phyloP scores from a whole-genome alignment of 2,113 vertebrate species.

The Thryonomys swinderianus region DNA sequence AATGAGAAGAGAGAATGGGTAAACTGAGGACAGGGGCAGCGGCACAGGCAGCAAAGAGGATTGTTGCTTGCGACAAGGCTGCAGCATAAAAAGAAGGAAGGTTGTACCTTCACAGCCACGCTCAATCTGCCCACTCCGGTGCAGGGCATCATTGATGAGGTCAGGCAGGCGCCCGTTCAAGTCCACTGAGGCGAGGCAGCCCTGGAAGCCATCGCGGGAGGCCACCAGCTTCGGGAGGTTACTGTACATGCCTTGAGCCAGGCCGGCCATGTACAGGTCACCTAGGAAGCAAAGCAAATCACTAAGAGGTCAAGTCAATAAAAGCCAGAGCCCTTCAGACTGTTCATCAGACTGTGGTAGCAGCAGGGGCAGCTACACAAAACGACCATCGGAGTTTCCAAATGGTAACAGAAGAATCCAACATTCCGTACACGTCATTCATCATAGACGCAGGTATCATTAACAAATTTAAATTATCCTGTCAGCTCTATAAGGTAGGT shows the following conservation, averaged over 20 bases:
- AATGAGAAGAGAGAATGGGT: conserved; percentile 70
- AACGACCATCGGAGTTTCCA: not conserved
- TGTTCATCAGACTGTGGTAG: not conserved
- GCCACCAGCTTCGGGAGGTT: conserved; percentile 97
- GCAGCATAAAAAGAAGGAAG: conserved; percentile 79
- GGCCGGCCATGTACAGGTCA: conserved; percentile 97
- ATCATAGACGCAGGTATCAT: not conserved
- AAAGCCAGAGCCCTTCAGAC: not conserved
- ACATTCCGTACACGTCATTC: not conserved
- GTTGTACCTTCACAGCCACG: conserved; percentile 98
- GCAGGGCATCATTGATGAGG: conserved; percentile 95
- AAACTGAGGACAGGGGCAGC: conserved; percentile 51
- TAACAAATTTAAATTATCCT: conserved; percentile 11
- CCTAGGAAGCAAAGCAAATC: conserved; percentile 84
- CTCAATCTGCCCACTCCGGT: conserved; percentile 98
- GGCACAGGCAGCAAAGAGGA: conserved; percentile 70
- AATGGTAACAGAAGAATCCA: not conserved
- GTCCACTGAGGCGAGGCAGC: conserved; percentile 97
- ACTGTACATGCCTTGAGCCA: conserved; percentile 96
- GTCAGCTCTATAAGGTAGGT: not conserved
- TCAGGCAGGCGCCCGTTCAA: conserved; percentile 98
- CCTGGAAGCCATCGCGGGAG: conserved; percentile 98
- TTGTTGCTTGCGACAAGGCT: conserved; percentile 81
- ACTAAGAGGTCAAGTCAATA: not conserved
- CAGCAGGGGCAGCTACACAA: not conserved